phyloP scores from a whole-genome alignment of 2,888 invertebrate genomes.

The Camponotus fellah region DNA sequence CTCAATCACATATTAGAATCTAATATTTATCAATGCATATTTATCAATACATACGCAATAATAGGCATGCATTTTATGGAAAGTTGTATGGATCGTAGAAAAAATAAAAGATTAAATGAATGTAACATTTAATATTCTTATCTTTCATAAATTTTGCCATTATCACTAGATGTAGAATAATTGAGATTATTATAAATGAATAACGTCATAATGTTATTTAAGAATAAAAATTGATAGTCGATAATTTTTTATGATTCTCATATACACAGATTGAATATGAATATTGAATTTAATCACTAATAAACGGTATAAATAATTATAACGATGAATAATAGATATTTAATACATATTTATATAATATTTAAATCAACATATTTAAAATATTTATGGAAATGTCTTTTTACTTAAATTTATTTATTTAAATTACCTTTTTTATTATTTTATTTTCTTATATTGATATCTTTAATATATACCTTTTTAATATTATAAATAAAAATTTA shows the following conservation, averaged over 20 bases:
- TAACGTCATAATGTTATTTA: conserved; percentile 2
- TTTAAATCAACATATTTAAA: background rate
- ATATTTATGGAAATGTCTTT: background rate
- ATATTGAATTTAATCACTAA: conserved; percentile 25
- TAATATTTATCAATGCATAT: conserved; percentile 16
- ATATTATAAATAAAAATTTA: background rate
- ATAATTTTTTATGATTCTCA: background rate
- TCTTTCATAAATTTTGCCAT: background rate
- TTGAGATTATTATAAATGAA: conserved; percentile 10
- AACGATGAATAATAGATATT: background rate
- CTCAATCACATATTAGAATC: background rate
- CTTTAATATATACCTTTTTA: background rate
- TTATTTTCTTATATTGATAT: no score
- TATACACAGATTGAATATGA: background rate
- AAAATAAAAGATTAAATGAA: conserved; percentile 15
- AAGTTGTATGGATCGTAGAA: background rate
- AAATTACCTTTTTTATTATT: background rate
- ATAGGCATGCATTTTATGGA: background rate
- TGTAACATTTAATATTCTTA: background rate
- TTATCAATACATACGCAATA: conserved; percentile 12
- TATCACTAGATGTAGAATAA: conserved; percentile 17
- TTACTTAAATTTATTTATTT: background rate
- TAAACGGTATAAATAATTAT: background rate
- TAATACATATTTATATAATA: background rate
- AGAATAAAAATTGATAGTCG: conserved; percentile 25